Evolutionary conservation across 2,888 invertebrate species (phyloP), one percentile per base, ranked within the genome.

Genomic region (Amblyjoppa proteus): DNA sequence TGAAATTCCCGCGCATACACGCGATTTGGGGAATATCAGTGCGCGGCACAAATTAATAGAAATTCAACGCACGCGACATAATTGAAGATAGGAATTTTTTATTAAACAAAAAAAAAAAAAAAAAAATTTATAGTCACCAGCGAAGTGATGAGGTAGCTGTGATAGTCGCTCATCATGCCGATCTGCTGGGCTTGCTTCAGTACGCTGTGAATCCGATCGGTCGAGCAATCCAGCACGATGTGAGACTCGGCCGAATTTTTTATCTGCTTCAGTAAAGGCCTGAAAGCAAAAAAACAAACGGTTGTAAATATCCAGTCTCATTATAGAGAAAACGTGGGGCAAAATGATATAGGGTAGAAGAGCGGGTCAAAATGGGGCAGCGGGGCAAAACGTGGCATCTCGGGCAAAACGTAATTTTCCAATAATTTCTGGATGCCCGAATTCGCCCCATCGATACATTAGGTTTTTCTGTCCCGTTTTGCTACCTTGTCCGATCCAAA

Each of bases 101-200:
- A 64, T n/a, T 31, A 7, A n/a, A 64, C 25, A 34, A 16, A 81
- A 34, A 64, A 64, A 41, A 34, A 16, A 81, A 34, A 64, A 56
- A 64, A 64, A 80, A 38, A 20, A 20, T 20, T 89, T 80, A 89
- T 84, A 94, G 95, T 96, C 95, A 98, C 98, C 95, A 99, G 94
- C 3, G 98, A 98, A 0, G 98, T 98, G 89, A 99, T 97, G 90
- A 99, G 96, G 93, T 98, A 99, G 94, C 98, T 98, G 94, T 98
- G 98, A 93, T 98, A 97, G 93, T 98, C 98, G 88, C 98, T 98
- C 97, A 99, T 98, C 98, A 99, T 98, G 87, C 99, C 99, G 89
- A 99, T 97, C 95, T 98, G 98, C 94, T 98, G 98, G 11, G 98
- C 98, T 94, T 99, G 98, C 92, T 98, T 98, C 81, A 98, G 94